Base-by-base conservation (phyloP, 2,888 invertebrate genomes). In the Lordiphosa andalusiaca region DNA sequence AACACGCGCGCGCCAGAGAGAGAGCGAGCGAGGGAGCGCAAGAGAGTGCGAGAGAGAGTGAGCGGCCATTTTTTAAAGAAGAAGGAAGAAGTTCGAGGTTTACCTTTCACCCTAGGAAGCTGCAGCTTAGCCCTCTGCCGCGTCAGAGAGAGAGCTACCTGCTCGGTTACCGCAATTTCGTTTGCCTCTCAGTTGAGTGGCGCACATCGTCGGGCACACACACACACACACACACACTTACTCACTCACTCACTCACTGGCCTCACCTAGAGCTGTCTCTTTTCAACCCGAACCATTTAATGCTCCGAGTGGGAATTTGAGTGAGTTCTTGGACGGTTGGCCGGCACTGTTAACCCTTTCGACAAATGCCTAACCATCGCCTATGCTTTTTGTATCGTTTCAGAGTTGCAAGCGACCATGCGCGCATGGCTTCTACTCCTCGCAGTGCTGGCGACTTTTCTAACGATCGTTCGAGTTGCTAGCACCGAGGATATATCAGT, bases 351-450 rank as follows among this genome's bases (percentile, higher is more conserved):
- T 86, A 85, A 84, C 85, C 86, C 86, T 85, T 86, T 86, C 78
- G 70, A 75, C 74, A 77, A 74, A 85, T 76, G 70, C 71, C 72
- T 63, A 73, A 81, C 69, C 69, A 73, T 86, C 75, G 84, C 76
- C 67, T 67, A 80, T 83, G 77, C 81, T 86, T 86, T 30, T 85
- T 85, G 72, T 86, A 84, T 86, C 84, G 76, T 90, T 90, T 68
- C 87, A 90, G 90, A 89, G 90, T 88, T 90, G 88, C 88, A 88
- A 89, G 88, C 89, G 90, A 90, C 88, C 89, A 90, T 90, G 90
- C 90, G 89, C 89, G 89, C 88, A 89, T 90, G 90, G 89, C 88
- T 89, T 86, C 84, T 89, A 88, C 85, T 90, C 88, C 87, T 90
- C 87, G 87, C 86, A 89, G 90, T 90, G 90, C 90, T 90, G 90